A percentile compares a stretch with the other conserved stretches of the same genome.
These are phyloP conservation scores for Palythoa grandiflora DNA, from an alignment of 92 coral and sea anemone species.

Conservation along the genomic window DNA sequence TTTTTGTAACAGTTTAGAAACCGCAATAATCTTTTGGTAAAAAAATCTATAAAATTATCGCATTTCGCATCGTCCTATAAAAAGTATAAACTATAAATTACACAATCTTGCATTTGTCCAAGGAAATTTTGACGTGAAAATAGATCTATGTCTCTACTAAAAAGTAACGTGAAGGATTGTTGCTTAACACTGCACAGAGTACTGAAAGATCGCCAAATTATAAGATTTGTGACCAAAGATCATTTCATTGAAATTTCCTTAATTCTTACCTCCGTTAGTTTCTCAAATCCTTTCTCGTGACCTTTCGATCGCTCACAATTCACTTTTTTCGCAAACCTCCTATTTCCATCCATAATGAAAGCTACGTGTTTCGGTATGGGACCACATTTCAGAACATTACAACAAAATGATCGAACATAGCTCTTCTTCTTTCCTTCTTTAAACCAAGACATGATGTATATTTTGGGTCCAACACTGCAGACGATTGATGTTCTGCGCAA, in stretches of 20 bases:
- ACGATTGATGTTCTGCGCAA: conserved; percentile 1
- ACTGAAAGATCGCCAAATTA: not conserved
- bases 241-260: not conserved
- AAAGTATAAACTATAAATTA: not conserved
- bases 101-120: not conserved
- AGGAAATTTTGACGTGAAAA: not conserved
- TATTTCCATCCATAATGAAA: conserved; percentile 97
- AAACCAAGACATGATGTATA: conserved; percentile 82
- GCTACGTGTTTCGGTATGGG: conserved; percentile 95
- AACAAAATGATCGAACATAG: conserved; percentile 82
- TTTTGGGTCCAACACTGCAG: not conserved
- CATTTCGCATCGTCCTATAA: no score
- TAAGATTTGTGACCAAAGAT: not conserved
- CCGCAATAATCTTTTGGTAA: no score
- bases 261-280: conserved; percentile 86
- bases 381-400: conserved; percentile 93
- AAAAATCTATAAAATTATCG: no score
- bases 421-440: conserved; percentile 79
- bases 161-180: not conserved
- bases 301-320: conserved; percentile 93
- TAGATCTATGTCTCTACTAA: not conserved
- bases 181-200: not conserved
- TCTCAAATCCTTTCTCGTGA: conserved; percentile 98
- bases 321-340: conserved; percentile 95
- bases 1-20: no score